A percentile compares a stretch with the other conserved stretches of the same genome.
These are phyloP conservation scores for Andrena minutula DNA, from an alignment of 2,888 invertebrate genomes.

Conservation along the genomic window DNA sequence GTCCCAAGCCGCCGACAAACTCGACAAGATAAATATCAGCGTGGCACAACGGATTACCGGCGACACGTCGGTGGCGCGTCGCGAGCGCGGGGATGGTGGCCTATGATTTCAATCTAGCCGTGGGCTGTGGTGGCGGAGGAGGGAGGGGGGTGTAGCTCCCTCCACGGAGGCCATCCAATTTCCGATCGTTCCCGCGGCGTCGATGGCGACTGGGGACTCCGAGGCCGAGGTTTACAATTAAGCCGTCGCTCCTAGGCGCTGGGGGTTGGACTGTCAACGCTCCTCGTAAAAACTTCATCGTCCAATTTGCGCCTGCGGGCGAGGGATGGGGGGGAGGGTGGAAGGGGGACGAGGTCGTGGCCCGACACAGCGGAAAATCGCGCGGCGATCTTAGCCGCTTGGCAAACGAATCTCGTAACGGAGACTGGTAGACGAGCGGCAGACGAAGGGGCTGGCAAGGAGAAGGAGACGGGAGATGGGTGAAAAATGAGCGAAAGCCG, in stretches of 20 bases:
- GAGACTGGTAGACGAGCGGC: constrained; percentile 43
- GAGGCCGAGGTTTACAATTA: constrained; percentile 68
- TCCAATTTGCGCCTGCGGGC: constrained; percentile 72
- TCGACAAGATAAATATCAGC: constrained; percentile 70
- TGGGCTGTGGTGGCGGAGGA: constrained; percentile 41
- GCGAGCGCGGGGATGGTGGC: constrained; percentile 39
- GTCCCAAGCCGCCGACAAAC: constrained; percentile 55
- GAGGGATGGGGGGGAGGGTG: not conserved
- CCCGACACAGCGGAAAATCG: constrained; percentile 61
- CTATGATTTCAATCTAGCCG: constrained; percentile 72
- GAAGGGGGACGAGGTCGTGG: constrained; percentile 27
- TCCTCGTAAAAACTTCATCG: constrained; percentile 72
- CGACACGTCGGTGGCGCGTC: constrained; percentile 58
- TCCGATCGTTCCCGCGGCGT: constrained; percentile 70
- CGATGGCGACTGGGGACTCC: constrained; percentile 58
- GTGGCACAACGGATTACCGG: constrained; percentile 64
- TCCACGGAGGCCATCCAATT: constrained; percentile 68
- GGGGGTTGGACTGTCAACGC: constrained; percentile 63
- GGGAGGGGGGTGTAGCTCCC: constrained; percentile 27
- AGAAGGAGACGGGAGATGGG: constrained; percentile 14
- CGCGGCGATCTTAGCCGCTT: constrained; percentile 64
- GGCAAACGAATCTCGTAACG: constrained; percentile 70
- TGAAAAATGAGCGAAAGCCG: not conserved
- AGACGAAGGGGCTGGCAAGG: constrained; percentile 32
- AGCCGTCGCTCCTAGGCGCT: constrained; percentile 52